Evolutionary conservation across 2,888 invertebrate species (phyloP), one percentile per base, ranked within the genome.

Genomic region (Campaea margaritaria): DNA sequence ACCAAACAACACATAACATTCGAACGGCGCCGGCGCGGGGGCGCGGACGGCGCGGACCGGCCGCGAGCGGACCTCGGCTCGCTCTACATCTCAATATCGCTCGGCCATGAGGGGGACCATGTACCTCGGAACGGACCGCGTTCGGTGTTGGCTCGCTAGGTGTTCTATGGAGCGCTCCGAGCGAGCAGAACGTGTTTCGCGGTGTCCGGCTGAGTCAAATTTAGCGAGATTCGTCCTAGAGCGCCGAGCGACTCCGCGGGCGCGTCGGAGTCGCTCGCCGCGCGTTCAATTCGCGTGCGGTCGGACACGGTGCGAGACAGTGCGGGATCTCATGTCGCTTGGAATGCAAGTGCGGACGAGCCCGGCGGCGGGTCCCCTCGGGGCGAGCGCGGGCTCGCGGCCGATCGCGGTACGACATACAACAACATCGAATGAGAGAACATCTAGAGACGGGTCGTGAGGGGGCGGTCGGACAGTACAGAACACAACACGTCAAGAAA

Each of bases 1-100:
- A 89, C 87, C 89, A 89, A 88, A 87, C 87, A 89, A 91, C 87
- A 91, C 83, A 89, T 73, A 82, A 75, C 78, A 84, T 81, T 81
- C 81, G 83, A 79, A 81, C 80, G 79, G 83, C 81, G 77, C 79
- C 81, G 85, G 81, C 77, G 78, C 73, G 28, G 43, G 11, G 21
- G 7, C 44, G 43, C 28, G 45, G 48, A 52, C 58, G 80, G 81
- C 9, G 31, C 31, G 31, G 78, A 77, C 78, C 83, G 82, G 81
- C 79, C 79, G 82, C 86, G 89, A 86, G 83, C 83, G 82, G 84
- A 78, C 82, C 81, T 85, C 87, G 88, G 89, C 86, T 87, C 89
- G 89, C 88, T 93, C 93, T 93, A 93, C 89, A 93, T 93, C 93
- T 93, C 93, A 93, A 93, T 87, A 93, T 93, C 93, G 91, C 93